A percentile compares a stretch with the other conserved stretches of the same genome.
Evolutionary conservation across 2,113 vertebrate genomes (phyloP).

Genomic region (Leptobrachium leishanense): DNA sequence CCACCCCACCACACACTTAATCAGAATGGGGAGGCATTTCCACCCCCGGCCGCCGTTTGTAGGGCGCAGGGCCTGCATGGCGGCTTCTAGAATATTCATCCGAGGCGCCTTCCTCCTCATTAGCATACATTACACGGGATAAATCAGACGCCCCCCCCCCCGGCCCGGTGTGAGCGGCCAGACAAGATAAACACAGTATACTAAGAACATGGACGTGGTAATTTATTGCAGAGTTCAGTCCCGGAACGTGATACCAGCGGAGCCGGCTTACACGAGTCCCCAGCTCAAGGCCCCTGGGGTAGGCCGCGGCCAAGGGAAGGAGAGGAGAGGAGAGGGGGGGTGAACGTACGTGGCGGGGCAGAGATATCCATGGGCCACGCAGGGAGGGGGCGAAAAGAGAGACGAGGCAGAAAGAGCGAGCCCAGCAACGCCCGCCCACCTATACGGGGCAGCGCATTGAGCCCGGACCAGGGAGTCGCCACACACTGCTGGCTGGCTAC

Average conservation of each 20-base stretch:
- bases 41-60: no score
- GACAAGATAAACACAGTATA: no score
- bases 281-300: background rate
- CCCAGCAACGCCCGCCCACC: background rate
- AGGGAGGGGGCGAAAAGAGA: background rate
- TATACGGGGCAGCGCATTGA: background rate
- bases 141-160: no score
- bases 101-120: background rate
- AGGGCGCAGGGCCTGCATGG: no score
- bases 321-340: constrained; percentile 21
- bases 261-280: background rate
- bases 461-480: background rate
- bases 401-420: background rate
- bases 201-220: no score
- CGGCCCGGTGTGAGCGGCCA: no score
- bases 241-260: no score
- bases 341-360: background rate
- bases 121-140: no score
- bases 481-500: background rate
- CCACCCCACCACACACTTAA: no score
- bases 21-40: no score
- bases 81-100: constrained; percentile 30
- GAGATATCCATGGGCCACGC: background rate
- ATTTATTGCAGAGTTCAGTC: no score
- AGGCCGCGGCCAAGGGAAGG: constrained; percentile 30